Percentiles rank a stretch among this genome's conserved stretches.
phyloP scores from a whole-genome alignment of 2,797 vertebrate species.

The Rhabdophis nuchalis region DNA sequence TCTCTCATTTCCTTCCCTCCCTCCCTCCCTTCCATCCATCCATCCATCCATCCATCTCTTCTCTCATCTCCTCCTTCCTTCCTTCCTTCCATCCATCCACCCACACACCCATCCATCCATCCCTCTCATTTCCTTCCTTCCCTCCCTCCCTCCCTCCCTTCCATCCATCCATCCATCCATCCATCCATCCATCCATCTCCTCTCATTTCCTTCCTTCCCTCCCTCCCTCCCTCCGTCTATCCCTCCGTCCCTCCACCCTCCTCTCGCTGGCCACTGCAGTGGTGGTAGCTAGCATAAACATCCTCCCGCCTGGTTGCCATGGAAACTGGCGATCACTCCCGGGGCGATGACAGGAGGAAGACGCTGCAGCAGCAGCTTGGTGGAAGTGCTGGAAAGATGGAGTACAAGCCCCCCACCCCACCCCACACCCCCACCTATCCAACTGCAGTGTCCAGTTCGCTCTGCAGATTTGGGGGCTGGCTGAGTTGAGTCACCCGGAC shows the following conservation, averaged over 20 bases:
- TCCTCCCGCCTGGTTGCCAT: background rate
- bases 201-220: background rate
- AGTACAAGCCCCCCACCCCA: too few relatives aligned
- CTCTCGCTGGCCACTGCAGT: background rate
- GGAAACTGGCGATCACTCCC: background rate
- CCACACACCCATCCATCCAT: too few relatives aligned
- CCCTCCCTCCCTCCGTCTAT: background rate
- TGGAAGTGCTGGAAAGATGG: background rate
- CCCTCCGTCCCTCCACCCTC: slow-evolving; percentile 44
- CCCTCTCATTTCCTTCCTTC: too few relatives aligned
- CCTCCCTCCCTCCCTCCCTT: too few relatives aligned
- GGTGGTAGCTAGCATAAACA: background rate
- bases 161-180: too few relatives aligned
- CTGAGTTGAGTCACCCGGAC: background rate
- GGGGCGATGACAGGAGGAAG: slow-evolving; percentile 20
- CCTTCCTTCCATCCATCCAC: too few relatives aligned
- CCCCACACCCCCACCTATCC: too few relatives aligned
- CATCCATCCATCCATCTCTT: too few relatives aligned
- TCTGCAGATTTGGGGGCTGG: background rate
- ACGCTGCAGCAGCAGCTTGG: slow-evolving; percentile 33
- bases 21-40: too few relatives aligned
- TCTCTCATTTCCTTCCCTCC: too few relatives aligned
- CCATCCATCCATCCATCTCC: background rate
- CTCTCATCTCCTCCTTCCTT: too few relatives aligned
- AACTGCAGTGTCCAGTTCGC: background rate